Base-by-base conservation (phyloP, 2,113 vertebrate genomes). In the Limnothrissa miodon region DNA sequence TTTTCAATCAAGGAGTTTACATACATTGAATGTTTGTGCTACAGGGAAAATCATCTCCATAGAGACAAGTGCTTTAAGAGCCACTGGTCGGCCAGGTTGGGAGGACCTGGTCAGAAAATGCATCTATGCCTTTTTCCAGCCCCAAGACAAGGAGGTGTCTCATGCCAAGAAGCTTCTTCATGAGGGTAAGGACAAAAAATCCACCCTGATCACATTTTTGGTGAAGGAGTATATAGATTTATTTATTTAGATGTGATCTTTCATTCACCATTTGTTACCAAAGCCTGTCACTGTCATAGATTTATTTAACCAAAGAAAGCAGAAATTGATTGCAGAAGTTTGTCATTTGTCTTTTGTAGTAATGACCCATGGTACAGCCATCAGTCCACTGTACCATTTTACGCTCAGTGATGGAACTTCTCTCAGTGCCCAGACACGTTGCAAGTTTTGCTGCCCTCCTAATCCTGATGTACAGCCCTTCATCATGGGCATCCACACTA, bases 41-140 rank as follows among this genome's bases (percentile, higher is more conserved):
- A 2, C 91, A 99, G 98, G 97, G 89, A 99, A 99, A 94, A 99
- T 99, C 92, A 97, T 99, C 95, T 98, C 98, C 93, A 99, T 99
- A 81, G 98, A 99, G 93, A 99, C 97, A 0, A 98, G 97, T 84
- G 96, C 96, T 45, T 93, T 99, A 92, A 93, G 97, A 89, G 96
- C 96, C 0, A 96, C 96, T 0, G 97, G 97, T 87, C 95, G 97
- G 83, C 95, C 96, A 9, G 97, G 98, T 90, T 99, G 98, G 97
- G 97, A 99, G 92, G 97, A 98, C 89, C 91, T 99, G 92, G 98
- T 99, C 84, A 93, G 97, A 85, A 99, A 97, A 89, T 99, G 98
- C 94, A 99, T 99, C 93, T 98, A 97, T 5, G 97, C 97, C 78
- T 99, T 99, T 93, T 98, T 99, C 93, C 97, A 99, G 93, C 96